Evolutionary conservation across 2,888 invertebrate genomes (phyloP), one percentile per base, ranked within the genome.

Genomic region (Vesta saturnalis): DNA sequence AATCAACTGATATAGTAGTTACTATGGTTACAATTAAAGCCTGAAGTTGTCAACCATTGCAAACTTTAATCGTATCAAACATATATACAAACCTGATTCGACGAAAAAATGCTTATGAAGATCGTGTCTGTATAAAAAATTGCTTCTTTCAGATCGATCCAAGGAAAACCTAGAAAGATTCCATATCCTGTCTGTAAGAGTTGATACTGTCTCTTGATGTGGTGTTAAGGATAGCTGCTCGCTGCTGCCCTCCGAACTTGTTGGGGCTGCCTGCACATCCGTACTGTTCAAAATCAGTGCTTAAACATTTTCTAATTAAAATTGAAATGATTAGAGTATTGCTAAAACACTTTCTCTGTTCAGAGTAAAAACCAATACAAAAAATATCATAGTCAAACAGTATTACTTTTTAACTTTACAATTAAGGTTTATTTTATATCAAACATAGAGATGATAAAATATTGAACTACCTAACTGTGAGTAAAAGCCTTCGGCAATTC

Each of bases 41-140:
- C 59, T 56, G 60, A 60, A 68, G 56, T 64, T 56, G 57, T 64
- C 64, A 52, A 39, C 22, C 58, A 62, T 67, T 56, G 22, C 52
- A 70, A 60, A 60, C 62, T 60, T 60, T 39, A 64, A 54, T 54
- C 54, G 23, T 16, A 22, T 22, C 46, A 56, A 35, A 49, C 15
- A 4, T 56, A 23, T 55, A 54, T 64, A 79, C 79, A 77, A 73
- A 76, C 77, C 78, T 57, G 79, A 74, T 52, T 78, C 79, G 57
- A 82, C 76, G 49, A 81, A 77, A 73, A 83, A 82, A 72, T 82
- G 81, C 47, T 81, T 73, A 68, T 83, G 82, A 30, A 83, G 71
- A 73, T 83, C 82, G 69, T 82, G 82, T 39, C 82, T 74, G 73
- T 82, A 83, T 35, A 83, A 73, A 62, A 83, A 81, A 72, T 81